phyloP scores from a whole-genome alignment of 2,888 invertebrate genomes.

The Lapara coniferarum region DNA sequence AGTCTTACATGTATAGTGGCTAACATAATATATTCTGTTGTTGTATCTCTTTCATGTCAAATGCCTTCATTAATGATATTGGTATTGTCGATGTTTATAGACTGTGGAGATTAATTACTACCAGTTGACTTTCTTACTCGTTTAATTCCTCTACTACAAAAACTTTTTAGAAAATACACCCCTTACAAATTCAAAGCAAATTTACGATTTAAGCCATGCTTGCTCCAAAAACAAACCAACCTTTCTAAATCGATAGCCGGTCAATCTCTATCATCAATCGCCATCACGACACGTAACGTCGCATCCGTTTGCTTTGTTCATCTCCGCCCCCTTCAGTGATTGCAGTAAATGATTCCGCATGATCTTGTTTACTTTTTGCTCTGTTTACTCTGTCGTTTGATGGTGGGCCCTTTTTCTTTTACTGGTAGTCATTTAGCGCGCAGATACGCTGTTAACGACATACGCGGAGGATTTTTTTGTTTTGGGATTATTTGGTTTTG shows the following conservation, averaged over 20 bases:
- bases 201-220: no score
- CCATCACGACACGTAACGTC: slow-evolving; percentile 38
- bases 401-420: slow-evolving; percentile 57
- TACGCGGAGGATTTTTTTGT: not conserved
- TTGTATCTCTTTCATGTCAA: not conserved
- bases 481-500: not conserved
- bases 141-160: no score
- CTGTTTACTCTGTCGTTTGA: slow-evolving; percentile 69
- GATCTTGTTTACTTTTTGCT: slow-evolving; percentile 76
- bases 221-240: not conserved
- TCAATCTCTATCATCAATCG: slow-evolving; percentile 35
- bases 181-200: no score
- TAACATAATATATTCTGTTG: no score
- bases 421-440: slow-evolving; percentile 68
- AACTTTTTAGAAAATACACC: no score
- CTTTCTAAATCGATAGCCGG: not conserved
- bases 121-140: no score
- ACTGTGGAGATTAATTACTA: no score
- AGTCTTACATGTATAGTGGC: no score
- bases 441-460: slow-evolving; percentile 26
- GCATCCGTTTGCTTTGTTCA: slow-evolving; percentile 61
- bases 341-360: slow-evolving; percentile 80
- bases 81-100: not conserved
- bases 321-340: slow-evolving; percentile 59
- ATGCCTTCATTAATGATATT: not conserved